Base-by-base conservation (phyloP, 2,113 vertebrate species). In the Gobius niger region DNA sequence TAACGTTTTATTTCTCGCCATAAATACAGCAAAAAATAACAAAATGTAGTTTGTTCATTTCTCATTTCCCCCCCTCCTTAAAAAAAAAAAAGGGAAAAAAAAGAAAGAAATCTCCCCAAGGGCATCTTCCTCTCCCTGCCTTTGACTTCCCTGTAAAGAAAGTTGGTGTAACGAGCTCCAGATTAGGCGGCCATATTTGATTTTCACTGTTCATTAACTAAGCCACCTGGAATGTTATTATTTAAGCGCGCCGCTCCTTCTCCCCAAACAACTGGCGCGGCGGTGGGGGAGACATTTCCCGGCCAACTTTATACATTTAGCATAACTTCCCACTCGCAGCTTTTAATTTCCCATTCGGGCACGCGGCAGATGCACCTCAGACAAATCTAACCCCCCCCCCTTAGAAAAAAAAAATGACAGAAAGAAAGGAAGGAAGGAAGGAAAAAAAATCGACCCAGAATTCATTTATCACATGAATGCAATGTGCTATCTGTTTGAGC, bases 121-220 rank as follows among this genome's bases (percentile, higher is more conserved):
- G 86, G 88, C 85, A 77, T 40, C 24, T 57, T 15, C 54, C 52
- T 6, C 78, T 75, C 75, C 81, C 84, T 90, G 81, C 85, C 82
- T 83, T 77, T 87, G 90, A 90, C 86, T 91, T 90, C 85, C 88
- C 87, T 88, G 91, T 90, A 90, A 92, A 88, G 88, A 92, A 92
- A 93, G 85, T 91, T 88, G 77, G 87, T 85, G 88, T 92, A 92
- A 92, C 88, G 88, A 92, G 90, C 90, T 89, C 87, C 88, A 92
- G 92, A 93, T 92, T 93, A 90, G 77, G 54, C 82, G 83, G 85
- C 87, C 91, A 93, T 92, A 92, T 92, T 94, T 94, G 91, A 89
- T 92, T 93, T 93, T 92, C 92, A 93, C 92, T 94, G 90, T 92
- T 93, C 92, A 93, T 94, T 93, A 93, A 92, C 90, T 89, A 87